Conservation (phyloP, 2,113 vertebrate genomes). For the Pycnonotus jocosus region DNA sequence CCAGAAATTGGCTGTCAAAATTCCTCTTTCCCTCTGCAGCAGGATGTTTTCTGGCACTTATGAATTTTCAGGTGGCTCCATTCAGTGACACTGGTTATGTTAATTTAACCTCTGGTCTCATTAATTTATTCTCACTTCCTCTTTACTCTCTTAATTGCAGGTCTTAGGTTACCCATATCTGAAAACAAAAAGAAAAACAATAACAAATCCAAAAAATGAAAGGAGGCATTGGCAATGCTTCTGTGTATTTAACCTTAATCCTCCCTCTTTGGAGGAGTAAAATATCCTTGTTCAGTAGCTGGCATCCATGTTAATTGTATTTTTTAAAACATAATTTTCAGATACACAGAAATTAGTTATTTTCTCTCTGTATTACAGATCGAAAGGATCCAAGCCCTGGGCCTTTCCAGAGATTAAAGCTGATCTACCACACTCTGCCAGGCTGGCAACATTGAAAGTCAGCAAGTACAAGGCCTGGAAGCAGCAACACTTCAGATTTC, state of each 20-base stretch:
- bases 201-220: background rate
- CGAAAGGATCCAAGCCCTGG: background rate
- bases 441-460: background rate
- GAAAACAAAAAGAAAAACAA: background rate
- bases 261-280: background rate
- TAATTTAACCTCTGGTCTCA: background rate
- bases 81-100: background rate
- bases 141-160: background rate
- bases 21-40: background rate
- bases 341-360: background rate
- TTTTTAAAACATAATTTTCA: background rate
- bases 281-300: background rate
- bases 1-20: background rate
- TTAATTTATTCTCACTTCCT: background rate
- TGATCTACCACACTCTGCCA: background rate
- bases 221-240: background rate
- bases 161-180: background rate
- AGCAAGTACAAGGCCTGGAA: background rate
- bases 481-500: background rate
- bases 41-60: background rate
- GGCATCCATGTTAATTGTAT: background rate
- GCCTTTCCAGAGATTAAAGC: background rate
- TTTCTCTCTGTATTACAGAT: background rate
- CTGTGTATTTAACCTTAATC: background rate
- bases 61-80: background rate